Evolutionary conservation across 2,113 vertebrate genomes (phyloP), one percentile per base, ranked within the genome.

Genomic region (Saguinus midas): DNA sequence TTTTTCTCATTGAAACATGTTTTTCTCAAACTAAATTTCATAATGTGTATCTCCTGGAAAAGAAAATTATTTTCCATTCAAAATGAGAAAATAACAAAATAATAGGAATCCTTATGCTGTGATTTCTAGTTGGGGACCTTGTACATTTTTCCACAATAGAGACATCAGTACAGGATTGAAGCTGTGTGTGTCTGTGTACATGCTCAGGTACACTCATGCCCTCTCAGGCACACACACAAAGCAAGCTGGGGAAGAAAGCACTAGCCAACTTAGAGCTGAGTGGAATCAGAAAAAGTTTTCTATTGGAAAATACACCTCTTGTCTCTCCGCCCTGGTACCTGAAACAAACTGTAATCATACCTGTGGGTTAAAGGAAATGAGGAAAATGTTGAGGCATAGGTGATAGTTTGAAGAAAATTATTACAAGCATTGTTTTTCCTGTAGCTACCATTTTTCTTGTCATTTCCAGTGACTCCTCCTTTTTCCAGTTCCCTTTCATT

Each of bases 21-120:
- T 86, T 95, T 95, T 80, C 45, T 91, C 61, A 73, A 58, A 75
- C 6, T 68, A 76, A 81, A 93, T 91, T 92, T 27, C 45, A 37
- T 70, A 66, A 81, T 91, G 87, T 73, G 6, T 84, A 48, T 68
- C 64, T 95, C 92, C 32, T 66, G 40, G n/a, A 48, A 70, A 89
- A 68, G 10, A 45, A 78, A 58, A 35, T 72, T 84, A 52, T 95
- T 93, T 79, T 83, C 85, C 79, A 32, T 80, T 48, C 14, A 93
- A 93, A 95, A 52, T 94, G 23, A 89, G 68, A 91, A 91, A 87
- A 72, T 79, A n/a, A 68, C 40, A 70, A 89, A 68, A 78, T 50
- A 91, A 29, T 55, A 43, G 48, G 55, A 91, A 68, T 85, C 14
- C 37, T 90, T 75, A 43, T 72, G 58, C 64, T 90, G 20, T 32